Evolutionary conservation across 2,113 vertebrate genomes (phyloP), one percentile per base, ranked within the genome.

Genomic region (Sylvia atricapilla): DNA sequence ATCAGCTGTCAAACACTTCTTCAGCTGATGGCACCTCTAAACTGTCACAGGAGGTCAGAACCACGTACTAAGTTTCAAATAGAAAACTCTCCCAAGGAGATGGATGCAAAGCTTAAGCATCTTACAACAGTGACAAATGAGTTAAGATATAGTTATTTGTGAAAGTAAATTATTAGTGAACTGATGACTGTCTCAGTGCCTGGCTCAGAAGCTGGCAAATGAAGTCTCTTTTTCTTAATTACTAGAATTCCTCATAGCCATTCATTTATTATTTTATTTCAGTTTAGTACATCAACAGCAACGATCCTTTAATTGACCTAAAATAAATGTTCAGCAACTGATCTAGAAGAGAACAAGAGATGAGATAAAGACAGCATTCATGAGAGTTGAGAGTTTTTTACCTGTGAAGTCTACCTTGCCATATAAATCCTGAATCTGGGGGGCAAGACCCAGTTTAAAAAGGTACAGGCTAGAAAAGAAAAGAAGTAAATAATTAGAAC

Each of bases 351-450:
- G 30, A n/a, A n/a, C n/a, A n/a, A n/a, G n/a, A n/a, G 11, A 92
- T 7, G 14, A 82, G n/a, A 67, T n/a, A 89, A 74, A 93, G 53
- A 23, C 33, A 52, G 20, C 27, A 68, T 47, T 63, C 6, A 7
- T 16, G 18, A 76, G 22, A 16, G 8, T 7, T 68, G 20, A 11
- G 46, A 2, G 5, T 44, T 28, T 63, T 98, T 98, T 96, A 99
- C 99, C 99, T 97, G 99, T 99, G 96, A 99, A 99, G 95, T 99
- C 99, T 20, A 99, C 99, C 95, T 99, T 99, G 86, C 99, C 99
- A 66, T 99, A 99, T 44, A 99, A 98, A 95, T 99, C 99, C 97
- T 99, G 98, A 95, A 99, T 99, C 98, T 99, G 99, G 8, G 99
- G 99, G 4, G 99, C 99, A 89, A 99, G 98, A 60, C 99, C 99